Evolutionary conservation across 2,888 invertebrate genomes (phyloP).

Genomic region (Clivina fossor): DNA sequence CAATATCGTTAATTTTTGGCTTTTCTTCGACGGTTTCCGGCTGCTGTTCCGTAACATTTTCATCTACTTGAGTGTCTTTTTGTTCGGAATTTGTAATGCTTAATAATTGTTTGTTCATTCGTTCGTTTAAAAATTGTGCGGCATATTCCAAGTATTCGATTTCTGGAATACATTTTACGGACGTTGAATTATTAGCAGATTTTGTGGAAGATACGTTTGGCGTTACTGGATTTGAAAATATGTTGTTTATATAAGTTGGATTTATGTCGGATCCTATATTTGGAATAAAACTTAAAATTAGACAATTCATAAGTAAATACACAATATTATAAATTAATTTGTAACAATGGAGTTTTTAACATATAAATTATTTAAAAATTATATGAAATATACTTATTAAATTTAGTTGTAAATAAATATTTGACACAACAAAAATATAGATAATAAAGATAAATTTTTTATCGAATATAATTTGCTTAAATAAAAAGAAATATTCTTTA

Average conservation of each 20-base stretch:
- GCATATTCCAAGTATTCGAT: slow-evolving; percentile 23
- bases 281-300: background rate
- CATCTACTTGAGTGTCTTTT: slow-evolving; percentile 20
- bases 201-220: slow-evolving; percentile 15
- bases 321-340: too few species aligned
- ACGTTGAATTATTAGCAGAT: background rate
- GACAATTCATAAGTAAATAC: too few species aligned
- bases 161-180: slow-evolving; percentile 15
- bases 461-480: too few species aligned
- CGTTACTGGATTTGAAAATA: slow-evolving; percentile 25
- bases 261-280: slow-evolving; percentile 20
- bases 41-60: slow-evolving; percentile 4
- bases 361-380: too few species aligned
- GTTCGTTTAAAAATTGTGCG: slow-evolving; percentile 20
- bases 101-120: slow-evolving; percentile 14
- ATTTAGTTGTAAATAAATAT: too few species aligned
- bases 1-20: slow-evolving; percentile 20
- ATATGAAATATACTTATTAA: too few species aligned
- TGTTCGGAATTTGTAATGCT: slow-evolving; percentile 24
- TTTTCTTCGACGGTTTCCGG: background rate
- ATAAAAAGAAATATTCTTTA: too few species aligned
- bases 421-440: too few species aligned
- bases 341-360: too few species aligned
- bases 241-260: slow-evolving; percentile 20
- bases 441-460: too few species aligned